A percentile compares a stretch with the other conserved stretches of the same genome.
phyloP scores from a whole-genome alignment of 2,797 vertebrate species.

The Acanthis flammea region DNA sequence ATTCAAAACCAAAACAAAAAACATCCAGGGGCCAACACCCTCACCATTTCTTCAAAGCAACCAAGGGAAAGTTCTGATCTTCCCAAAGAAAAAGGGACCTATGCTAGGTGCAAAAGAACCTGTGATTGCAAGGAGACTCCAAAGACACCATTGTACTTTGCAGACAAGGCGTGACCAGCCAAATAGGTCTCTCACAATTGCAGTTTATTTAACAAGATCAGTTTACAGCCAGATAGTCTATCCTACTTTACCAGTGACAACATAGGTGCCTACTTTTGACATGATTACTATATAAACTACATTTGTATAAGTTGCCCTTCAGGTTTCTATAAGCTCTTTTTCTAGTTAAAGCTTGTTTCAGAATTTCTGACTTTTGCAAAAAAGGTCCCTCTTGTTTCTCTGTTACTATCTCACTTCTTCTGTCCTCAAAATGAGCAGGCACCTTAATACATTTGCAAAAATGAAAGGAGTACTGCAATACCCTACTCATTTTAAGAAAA shows the following conservation, averaged over 20 bases:
- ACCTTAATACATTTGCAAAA: neutral
- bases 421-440: neutral
- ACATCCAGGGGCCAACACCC: neutral
- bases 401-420: neutral
- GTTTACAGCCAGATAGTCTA: neutral
- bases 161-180: neutral
- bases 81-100: neutral
- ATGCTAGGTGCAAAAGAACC: neutral
- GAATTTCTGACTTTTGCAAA: neutral
- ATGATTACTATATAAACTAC: neutral
- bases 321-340: neutral
- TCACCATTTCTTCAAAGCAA: neutral
- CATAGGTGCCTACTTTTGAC: neutral
- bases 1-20: neutral
- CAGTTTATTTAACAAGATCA: neutral
- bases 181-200: neutral
- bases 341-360: neutral
- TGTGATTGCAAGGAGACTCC: neutral
- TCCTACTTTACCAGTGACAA: neutral
- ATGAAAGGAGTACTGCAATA: neutral
- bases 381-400: neutral
- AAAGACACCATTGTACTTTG: rapidly evolving
- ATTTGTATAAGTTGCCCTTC: neutral
- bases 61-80: neutral
- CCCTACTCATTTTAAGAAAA: neutral